phyloP scores from a whole-genome alignment of 2,888 invertebrate genomes.

The Drosophila falleni region DNA sequence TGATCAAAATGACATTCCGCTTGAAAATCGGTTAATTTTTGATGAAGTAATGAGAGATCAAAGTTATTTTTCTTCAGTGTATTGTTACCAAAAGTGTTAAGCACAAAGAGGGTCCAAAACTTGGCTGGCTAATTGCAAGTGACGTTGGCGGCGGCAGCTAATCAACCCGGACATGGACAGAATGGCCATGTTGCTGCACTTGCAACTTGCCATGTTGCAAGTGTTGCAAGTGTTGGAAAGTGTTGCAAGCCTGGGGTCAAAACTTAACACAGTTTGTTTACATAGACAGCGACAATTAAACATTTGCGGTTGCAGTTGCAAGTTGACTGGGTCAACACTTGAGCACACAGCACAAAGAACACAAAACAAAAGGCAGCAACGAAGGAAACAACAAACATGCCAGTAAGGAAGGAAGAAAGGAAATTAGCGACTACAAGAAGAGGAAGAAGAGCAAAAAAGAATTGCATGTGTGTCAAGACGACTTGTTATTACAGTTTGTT shows the following conservation, averaged over 20 bases:
- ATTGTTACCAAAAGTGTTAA: constrained; percentile 23
- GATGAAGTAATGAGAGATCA: no score
- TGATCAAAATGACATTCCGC: no score
- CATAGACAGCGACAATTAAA: constrained; percentile 64
- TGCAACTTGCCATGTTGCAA: constrained; percentile 28
- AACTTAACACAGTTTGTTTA: constrained; percentile 82
- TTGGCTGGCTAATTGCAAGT: constrained; percentile 51
- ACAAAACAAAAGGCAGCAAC: constrained; percentile 2
- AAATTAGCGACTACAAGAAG: constrained; percentile 42
- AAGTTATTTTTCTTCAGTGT: no score
- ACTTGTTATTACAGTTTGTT: constrained; percentile 46
- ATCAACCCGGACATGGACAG: constrained; percentile 68
- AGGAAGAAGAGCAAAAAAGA: constrained; percentile 27
- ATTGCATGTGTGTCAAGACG: constrained; percentile 71
- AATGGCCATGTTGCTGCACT: constrained; percentile 9
- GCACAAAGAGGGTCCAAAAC: constrained; percentile 8
- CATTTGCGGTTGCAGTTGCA: constrained; percentile 63
- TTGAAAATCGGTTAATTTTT: no score
- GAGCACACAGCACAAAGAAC: constrained; percentile 65
- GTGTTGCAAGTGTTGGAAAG: constrained; percentile 26
- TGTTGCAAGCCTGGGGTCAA: constrained; percentile 67
- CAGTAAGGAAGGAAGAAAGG: constrained; percentile 59
- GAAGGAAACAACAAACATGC: constrained; percentile 20
- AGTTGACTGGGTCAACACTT: constrained; percentile 77
- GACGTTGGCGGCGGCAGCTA: constrained; percentile 42